Evolutionary conservation across 2,888 invertebrate genomes (phyloP).

Genomic region (Allygus modestus): DNA sequence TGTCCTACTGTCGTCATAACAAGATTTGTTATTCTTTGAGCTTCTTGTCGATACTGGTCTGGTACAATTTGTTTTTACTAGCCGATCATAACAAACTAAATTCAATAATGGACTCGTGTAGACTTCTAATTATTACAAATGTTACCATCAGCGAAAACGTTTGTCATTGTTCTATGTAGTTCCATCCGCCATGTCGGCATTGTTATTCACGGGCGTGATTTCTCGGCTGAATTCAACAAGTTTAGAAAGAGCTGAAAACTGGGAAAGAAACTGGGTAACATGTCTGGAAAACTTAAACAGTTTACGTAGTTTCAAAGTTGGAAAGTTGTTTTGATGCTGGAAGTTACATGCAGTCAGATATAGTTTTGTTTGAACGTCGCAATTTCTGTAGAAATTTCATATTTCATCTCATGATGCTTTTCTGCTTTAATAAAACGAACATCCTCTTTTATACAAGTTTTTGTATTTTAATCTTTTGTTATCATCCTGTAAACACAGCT

Average conservation of each 20-base stretch:
- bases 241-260: constrained; percentile 30
- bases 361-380: not conserved
- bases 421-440: not conserved
- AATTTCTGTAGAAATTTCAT: not conserved
- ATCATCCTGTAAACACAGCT: not conserved
- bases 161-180: no score
- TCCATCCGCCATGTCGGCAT: not conserved
- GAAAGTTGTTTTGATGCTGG: constrained; percentile 31
- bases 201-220: not conserved
- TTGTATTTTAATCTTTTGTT: not conserved
- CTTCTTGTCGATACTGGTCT: no score
- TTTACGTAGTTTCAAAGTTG: constrained; percentile 42
- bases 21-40: no score
- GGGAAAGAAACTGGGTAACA: constrained; percentile 37
- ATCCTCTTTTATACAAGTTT: not conserved
- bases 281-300: constrained; percentile 50
- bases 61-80: no score
- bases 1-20: no score
- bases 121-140: no score
- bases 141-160: no score
- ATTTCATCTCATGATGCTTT: not conserved
- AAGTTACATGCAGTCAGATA: constrained; percentile 27
- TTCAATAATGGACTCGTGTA: no score
- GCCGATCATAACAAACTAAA: no score
- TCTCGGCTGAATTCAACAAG: constrained; percentile 17